Evolutionary conservation across 2,888 invertebrate genomes (phyloP).

Genomic region (Thera britannica): DNA sequence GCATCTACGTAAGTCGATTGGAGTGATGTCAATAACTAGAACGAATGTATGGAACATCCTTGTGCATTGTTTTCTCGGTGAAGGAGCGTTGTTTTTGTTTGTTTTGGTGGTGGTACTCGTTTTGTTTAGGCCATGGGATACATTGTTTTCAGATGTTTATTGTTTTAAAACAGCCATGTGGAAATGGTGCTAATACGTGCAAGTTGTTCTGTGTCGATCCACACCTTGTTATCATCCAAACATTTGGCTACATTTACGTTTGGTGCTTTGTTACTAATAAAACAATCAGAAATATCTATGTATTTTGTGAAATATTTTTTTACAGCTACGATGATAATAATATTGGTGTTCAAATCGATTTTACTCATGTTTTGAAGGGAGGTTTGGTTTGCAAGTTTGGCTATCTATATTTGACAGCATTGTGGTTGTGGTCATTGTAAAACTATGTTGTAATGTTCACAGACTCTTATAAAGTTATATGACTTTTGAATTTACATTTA

Average conservation of each 20-base stretch:
- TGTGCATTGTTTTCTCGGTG: slow-evolving; percentile 40
- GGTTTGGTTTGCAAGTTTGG: not conserved
- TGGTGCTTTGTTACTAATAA: slow-evolving; percentile 7
- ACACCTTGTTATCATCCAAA: slow-evolving; percentile 1
- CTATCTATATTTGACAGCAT: not conserved
- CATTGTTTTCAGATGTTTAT: slow-evolving; percentile 15
- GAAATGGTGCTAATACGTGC: slow-evolving; percentile 2
- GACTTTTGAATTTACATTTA: not conserved
- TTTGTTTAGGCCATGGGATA: slow-evolving; percentile 16
- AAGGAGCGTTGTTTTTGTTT: slow-evolving; percentile 36
- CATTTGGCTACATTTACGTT: not conserved
- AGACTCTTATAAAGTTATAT: not conserved
- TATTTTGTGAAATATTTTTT: not conserved
- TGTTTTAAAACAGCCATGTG: slow-evolving; percentile 12
- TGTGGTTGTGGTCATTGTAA: not conserved
- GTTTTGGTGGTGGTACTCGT: slow-evolving; percentile 45
- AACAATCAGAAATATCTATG: not conserved
- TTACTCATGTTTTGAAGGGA: not conserved
- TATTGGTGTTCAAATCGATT: not conserved
- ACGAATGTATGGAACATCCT: slow-evolving; percentile 57
- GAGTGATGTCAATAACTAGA: slow-evolving; percentile 67
- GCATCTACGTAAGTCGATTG: slow-evolving; percentile 74
- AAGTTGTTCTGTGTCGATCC: not conserved
- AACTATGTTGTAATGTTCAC: not conserved
- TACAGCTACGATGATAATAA: not conserved